Evolutionary conservation across 1,140 invertebrate species (phyloP).

Genomic region (Psix sp.): DNA sequence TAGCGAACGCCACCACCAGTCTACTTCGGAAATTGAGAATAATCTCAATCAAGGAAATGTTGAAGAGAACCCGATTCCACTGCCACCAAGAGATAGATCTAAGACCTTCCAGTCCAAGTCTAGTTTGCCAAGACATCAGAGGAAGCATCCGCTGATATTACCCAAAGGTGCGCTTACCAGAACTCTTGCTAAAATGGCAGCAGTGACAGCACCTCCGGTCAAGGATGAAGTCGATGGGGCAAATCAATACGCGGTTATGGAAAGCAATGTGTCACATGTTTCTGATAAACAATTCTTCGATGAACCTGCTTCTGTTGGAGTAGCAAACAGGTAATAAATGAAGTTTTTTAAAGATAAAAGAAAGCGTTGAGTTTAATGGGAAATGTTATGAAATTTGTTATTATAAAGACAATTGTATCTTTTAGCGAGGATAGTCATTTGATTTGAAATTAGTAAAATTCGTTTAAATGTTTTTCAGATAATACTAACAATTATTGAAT

Average conservation of each 20-base stretch:
- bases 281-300: constrained; percentile 32
- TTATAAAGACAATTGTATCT: too few relatives aligned
- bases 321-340: constrained; percentile 68
- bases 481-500: too few relatives aligned
- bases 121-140: constrained; percentile 85
- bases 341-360: too few relatives aligned
- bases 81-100: constrained; percentile 89
- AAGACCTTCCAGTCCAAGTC: constrained; percentile 81
- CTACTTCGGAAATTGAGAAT: constrained; percentile 70
- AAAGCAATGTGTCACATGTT: constrained; percentile 12
- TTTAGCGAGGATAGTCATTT: too few relatives aligned
- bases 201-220: constrained; percentile 67
- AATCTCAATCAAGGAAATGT: constrained; percentile 74
- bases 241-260: constrained; percentile 41
- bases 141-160: constrained; percentile 92
- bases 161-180: constrained; percentile 81
- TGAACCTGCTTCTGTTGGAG: constrained; percentile 36
- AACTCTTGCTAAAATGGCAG: constrained; percentile 80
- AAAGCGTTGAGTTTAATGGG: too few relatives aligned
- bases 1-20: constrained; percentile 67
- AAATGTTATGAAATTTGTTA: too few relatives aligned
- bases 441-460: too few relatives aligned
- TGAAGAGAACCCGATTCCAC: constrained; percentile 85
- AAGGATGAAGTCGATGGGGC: constrained; percentile 65
- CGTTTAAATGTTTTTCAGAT: too few relatives aligned